phyloP scores from a whole-genome alignment of 2,113 vertebrate genomes.

The Tragulus kanchil region DNA sequence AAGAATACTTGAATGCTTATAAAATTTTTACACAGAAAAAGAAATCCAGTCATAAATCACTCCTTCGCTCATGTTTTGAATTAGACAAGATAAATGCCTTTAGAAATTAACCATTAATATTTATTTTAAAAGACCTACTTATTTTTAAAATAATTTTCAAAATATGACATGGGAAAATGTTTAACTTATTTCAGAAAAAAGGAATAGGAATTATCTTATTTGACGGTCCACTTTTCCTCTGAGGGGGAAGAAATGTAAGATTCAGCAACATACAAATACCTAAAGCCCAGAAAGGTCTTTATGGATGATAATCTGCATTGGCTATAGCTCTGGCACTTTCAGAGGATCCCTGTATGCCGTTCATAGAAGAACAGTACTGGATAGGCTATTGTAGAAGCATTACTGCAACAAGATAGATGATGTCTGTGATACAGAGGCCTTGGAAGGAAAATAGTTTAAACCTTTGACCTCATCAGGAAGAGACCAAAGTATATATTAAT shows the following conservation, averaged over 20 bases:
- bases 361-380: neutral
- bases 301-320: neutral
- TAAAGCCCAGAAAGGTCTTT: neutral
- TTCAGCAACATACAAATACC: neutral
- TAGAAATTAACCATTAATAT: neutral
- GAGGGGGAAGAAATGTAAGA: neutral
- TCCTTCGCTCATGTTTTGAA: neutral
- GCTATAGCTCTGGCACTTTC: neutral
- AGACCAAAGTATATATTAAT: neutral
- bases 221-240: neutral
- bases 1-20: neutral
- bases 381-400: neutral
- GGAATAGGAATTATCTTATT: neutral
- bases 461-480: neutral
- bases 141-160: constrained; percentile 44
- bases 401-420: neutral
- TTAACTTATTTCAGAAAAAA: constrained; percentile 24
- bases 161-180: neutral
- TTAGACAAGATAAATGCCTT: neutral
- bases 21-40: constrained; percentile 37
- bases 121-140: neutral
- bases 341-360: neutral
- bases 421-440: neutral
- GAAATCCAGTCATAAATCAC: neutral
- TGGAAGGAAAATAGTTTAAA: neutral